phyloP scores from a whole-genome alignment of 2,113 vertebrate species.

The Parus major region DNA sequence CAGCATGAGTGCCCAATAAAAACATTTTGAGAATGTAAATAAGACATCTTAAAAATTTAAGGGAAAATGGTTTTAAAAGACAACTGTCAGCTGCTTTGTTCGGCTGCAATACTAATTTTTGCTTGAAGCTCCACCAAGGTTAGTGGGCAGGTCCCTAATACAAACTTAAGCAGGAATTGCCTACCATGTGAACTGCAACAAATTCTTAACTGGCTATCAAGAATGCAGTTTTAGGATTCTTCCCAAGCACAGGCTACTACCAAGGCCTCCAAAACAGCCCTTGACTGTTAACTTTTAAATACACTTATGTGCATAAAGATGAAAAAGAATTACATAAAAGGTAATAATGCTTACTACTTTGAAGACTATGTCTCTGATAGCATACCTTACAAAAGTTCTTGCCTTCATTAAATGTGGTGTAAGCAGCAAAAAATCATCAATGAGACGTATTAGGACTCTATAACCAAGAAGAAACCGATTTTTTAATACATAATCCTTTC shows the following conservation, averaged over 20 bases:
- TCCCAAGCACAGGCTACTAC: background rate
- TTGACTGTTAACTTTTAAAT: background rate
- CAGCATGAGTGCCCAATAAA: background rate
- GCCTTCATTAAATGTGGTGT: constrained; percentile 85
- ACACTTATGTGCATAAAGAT: background rate
- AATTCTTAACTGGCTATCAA: background rate
- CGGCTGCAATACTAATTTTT: background rate
- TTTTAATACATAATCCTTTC: background rate
- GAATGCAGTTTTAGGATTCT: background rate
- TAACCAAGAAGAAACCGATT: background rate
- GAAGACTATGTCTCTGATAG: background rate
- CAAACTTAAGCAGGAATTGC: background rate
- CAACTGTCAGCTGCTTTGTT: background rate
- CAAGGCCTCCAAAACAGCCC: background rate
- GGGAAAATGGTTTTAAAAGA: background rate
- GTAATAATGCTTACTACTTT: background rate
- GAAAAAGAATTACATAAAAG: background rate
- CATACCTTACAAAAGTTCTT: constrained; percentile 85
- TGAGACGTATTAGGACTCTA: constrained; percentile 88
- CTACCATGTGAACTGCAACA: background rate
- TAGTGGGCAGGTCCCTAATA: background rate
- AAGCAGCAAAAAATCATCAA: constrained; percentile 93
- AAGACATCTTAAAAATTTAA: background rate
- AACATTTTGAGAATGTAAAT: background rate
- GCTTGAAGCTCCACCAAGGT: background rate